A percentile compares a stretch with the other conserved stretches of the same genome.
phyloP scores from a whole-genome alignment of 2,888 invertebrate genomes.

The Hyppa rectilinea region DNA sequence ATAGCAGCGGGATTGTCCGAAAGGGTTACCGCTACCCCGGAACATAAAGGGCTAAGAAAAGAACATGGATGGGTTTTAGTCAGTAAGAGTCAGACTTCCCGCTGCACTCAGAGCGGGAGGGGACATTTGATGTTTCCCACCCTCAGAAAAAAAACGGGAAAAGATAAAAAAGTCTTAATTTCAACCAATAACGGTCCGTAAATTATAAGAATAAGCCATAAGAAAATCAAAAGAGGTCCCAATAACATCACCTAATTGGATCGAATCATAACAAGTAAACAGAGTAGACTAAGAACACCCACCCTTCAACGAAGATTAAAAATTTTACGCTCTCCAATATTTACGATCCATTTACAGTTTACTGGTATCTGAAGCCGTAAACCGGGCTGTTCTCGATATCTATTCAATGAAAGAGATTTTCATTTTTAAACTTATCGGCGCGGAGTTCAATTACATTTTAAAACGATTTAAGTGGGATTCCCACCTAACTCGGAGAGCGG shows the following conservation, averaged over 20 bases:
- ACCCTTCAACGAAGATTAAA: constrained; percentile 57
- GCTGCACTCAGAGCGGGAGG: too few relatives aligned
- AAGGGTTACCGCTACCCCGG: too few relatives aligned
- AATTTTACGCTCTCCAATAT: constrained; percentile 55
- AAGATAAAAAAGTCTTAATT: too few relatives aligned
- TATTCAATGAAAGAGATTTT: constrained; percentile 35
- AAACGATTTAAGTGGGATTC: constrained; percentile 15
- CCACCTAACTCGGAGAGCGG: not conserved
- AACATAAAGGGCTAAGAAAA: too few relatives aligned
- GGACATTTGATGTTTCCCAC: too few relatives aligned
- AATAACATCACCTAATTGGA: not conserved
- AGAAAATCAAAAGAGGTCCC: not conserved
- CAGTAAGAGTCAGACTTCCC: too few relatives aligned
- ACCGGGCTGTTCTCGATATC: constrained; percentile 49
- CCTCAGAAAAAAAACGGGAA: too few relatives aligned
- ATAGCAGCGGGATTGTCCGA: too few relatives aligned
- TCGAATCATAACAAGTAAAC: constrained; percentile 19
- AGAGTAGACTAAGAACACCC: not conserved
- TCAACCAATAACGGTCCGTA: too few relatives aligned
- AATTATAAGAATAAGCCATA: too few relatives aligned
- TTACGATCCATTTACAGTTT: constrained; percentile 61
- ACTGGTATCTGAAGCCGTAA: constrained; percentile 51
- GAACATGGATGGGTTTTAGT: too few relatives aligned
- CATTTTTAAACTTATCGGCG: constrained; percentile 32
- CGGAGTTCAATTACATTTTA: constrained; percentile 25